These are phyloP conservation scores for Chiridota heheva DNA, from an alignment of 35 echinoderm and acorn worm species.

Conservation along the genomic window DNA sequence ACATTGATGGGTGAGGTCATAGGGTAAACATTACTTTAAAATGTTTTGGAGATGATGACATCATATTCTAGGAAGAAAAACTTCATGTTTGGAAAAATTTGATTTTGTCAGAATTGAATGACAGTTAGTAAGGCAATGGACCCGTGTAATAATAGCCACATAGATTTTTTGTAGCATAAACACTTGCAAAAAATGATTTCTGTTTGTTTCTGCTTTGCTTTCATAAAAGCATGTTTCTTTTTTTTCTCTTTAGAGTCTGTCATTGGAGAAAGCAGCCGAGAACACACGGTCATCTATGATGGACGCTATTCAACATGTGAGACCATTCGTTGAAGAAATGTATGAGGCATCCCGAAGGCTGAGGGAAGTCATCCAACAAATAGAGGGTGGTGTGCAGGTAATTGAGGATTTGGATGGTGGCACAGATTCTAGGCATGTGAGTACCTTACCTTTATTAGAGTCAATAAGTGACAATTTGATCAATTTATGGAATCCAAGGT, in stretches of 20 bases:
- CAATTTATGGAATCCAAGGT: too few relatives aligned
- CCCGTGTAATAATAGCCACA: too few relatives aligned
- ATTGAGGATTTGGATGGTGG: conserved; percentile 86
- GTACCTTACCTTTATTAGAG: background rate
- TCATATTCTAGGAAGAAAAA: too few relatives aligned
- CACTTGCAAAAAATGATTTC: too few relatives aligned
- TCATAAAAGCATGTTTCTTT: background rate
- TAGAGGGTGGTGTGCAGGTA: conserved; percentile 83
- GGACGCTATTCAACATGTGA: conserved; percentile 63
- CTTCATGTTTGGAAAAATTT: too few relatives aligned
- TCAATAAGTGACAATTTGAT: background rate
- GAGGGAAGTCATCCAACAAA: conserved; percentile 71
- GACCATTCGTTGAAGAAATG: conserved; percentile 77
- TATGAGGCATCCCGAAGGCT: conserved; percentile 66
- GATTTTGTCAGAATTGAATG: too few relatives aligned
- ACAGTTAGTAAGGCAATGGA: too few relatives aligned
- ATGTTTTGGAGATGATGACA: too few relatives aligned
- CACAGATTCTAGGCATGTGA: conserved; percentile 85
- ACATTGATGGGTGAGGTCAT: too few relatives aligned
- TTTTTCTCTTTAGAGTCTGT: conserved; percentile 39
- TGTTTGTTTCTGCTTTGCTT: too few relatives aligned
- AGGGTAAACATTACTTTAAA: too few relatives aligned
- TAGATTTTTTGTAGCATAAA: too few relatives aligned
- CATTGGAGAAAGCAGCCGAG: conserved; percentile 74
- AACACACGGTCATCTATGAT: conserved; percentile 49